Percentiles rank a stretch among this genome's conserved stretches.
Conservation (phyloP, 2,113 vertebrate species). For the Lepus europaeus region DNA sequence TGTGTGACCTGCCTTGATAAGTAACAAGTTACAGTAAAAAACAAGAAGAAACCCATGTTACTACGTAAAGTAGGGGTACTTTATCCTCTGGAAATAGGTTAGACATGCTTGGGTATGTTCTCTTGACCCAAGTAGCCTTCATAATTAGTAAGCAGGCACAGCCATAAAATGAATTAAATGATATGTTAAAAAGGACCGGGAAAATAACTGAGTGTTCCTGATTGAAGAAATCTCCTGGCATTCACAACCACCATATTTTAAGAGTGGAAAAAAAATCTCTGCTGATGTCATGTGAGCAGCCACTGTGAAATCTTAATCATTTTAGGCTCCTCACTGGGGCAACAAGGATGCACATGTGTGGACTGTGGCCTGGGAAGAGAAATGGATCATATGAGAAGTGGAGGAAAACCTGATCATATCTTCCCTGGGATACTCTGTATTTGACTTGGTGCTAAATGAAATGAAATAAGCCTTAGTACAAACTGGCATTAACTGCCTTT, state of each 20-base stretch:
- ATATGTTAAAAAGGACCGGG: neutral
- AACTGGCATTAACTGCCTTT: too few relatives aligned
- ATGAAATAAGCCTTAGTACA: too few relatives aligned
- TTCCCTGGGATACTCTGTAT: neutral
- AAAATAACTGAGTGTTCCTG: neutral
- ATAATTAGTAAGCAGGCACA: too few relatives aligned
- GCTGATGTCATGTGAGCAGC: too few relatives aligned
- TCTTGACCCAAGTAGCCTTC: too few relatives aligned
- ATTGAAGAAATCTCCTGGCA: neutral
- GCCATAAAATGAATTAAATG: too few relatives aligned
- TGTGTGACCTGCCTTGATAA: neutral
- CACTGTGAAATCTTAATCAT: too few relatives aligned
- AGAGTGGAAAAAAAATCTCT: too few relatives aligned
- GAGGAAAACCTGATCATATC: neutral
- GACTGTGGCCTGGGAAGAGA: neutral
- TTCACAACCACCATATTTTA: too few relatives aligned
- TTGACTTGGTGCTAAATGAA: neutral
- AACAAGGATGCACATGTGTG: too few relatives aligned
- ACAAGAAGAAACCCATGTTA: neutral
- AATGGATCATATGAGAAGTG: neutral
- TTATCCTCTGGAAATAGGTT: conserved; percentile 12
- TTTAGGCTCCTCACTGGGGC: too few relatives aligned
- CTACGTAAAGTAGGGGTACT: neutral
- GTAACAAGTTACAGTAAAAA: neutral
- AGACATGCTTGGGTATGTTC: neutral